Evolutionary conservation across 2,888 invertebrate species (phyloP).

Genomic region (Sphecodes monilicornis): DNA sequence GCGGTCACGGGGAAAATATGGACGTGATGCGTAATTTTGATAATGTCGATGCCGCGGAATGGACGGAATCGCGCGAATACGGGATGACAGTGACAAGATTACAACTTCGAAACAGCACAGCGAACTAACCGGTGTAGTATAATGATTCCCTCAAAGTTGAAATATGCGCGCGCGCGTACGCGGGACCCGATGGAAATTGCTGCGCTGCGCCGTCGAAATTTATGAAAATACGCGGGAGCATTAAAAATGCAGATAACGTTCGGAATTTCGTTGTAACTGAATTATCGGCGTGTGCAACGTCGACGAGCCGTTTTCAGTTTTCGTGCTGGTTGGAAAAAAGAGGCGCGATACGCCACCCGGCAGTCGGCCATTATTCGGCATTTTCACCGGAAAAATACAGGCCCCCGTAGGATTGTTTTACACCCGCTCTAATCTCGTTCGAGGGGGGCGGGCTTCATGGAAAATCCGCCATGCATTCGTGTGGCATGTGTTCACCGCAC

Average conservation of each 20-base stretch:
- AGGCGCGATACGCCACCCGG: neutral
- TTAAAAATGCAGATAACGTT: neutral
- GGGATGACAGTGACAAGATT: neutral
- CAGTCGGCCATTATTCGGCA: neutral
- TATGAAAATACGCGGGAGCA: neutral
- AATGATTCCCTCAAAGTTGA: neutral
- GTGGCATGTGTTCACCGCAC: constrained; percentile 38
- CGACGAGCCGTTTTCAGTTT: neutral
- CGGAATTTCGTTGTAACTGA: neutral
- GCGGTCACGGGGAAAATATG: neutral
- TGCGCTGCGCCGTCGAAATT: neutral
- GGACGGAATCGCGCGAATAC: neutral
- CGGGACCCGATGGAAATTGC: neutral
- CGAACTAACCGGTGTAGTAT: neutral
- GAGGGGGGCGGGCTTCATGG: constrained; percentile 37
- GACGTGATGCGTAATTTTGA: neutral
- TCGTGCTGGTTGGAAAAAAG: neutral
- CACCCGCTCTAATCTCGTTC: constrained; percentile 38
- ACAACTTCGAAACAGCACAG: neutral
- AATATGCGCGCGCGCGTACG: neutral
- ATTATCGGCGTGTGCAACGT: neutral
- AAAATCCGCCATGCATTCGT: constrained; percentile 44
- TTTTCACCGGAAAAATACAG: neutral
- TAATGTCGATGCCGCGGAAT: neutral
- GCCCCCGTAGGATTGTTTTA: constrained; percentile 27